A percentile compares a stretch with the other conserved stretches of the same genome.
These are phyloP conservation scores for Oryzias woworae DNA, from an alignment of 2,113 vertebrate species.

Conservation along the genomic window DNA sequence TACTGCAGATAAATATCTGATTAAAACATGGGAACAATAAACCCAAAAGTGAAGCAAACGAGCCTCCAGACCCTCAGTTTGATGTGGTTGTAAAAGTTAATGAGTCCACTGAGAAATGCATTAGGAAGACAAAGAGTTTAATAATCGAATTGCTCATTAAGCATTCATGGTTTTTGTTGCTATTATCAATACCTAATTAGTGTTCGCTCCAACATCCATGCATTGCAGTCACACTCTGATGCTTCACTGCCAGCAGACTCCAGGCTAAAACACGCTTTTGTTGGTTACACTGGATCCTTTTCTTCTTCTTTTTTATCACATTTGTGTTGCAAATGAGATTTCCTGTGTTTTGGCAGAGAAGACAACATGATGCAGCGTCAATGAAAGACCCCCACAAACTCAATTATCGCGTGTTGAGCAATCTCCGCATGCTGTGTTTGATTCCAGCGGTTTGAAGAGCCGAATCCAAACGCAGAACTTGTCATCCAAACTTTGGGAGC, in stretches of 20 bases:
- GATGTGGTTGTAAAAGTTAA: conserved; percentile 45
- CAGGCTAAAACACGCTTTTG: conserved; percentile 32
- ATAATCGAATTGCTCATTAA: conserved; percentile 21
- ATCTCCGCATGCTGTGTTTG: conserved; percentile 53
- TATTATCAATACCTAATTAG: conserved; percentile 69
- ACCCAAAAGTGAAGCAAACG: conserved; percentile 17
- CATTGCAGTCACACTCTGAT: conserved; percentile 43
- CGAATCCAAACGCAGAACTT: conserved; percentile 62
- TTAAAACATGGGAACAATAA: conserved; percentile 25
- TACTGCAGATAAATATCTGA: background rate
- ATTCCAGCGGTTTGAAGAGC: conserved; percentile 58
- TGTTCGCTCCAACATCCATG: conserved; percentile 49
- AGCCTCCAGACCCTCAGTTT: conserved; percentile 4
- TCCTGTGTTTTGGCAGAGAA: conserved; percentile 34
- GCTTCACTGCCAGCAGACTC: conserved; percentile 33
- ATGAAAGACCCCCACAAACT: conserved; percentile 35
- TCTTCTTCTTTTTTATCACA: conserved; percentile 29
- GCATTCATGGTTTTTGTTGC: conserved; percentile 21
- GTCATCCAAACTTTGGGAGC: conserved; percentile 66
- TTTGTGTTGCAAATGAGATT: conserved; percentile 58
- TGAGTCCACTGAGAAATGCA: conserved; percentile 34
- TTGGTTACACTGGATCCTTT: conserved; percentile 36
- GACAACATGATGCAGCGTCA: conserved; percentile 54
- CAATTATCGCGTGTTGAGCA: conserved; percentile 53
- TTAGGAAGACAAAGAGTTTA: conserved; percentile 50